phyloP scores from a whole-genome alignment of 2,888 invertebrate genomes.

The Fragum sueziense region DNA sequence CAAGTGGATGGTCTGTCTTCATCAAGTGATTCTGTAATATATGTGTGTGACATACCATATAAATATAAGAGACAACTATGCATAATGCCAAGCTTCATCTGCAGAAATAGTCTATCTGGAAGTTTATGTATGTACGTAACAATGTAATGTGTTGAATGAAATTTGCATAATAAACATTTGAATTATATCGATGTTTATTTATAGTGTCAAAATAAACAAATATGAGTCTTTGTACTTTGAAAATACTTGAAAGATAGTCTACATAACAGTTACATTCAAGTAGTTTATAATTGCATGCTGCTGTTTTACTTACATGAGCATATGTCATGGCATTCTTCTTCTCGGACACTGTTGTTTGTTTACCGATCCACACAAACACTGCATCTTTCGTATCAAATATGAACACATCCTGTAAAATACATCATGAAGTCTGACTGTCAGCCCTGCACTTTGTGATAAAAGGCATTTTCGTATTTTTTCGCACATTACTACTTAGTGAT shows the following conservation, averaged over 20 bases:
- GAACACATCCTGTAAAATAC: slow-evolving; percentile 72
- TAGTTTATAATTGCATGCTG: not conserved
- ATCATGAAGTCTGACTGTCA: too few species aligned
- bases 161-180: not conserved
- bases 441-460: too few species aligned
- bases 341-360: slow-evolving; percentile 68
- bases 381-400: slow-evolving; percentile 70
- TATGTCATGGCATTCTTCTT: slow-evolving; percentile 74
- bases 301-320: slow-evolving; percentile 76
- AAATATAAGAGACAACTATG: too few species aligned
- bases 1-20: slow-evolving; percentile 72
- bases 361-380: slow-evolving; percentile 76
- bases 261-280: not conserved
- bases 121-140: too few species aligned
- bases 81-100: too few species aligned
- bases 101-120: too few species aligned
- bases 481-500: too few species aligned
- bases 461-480: too few species aligned
- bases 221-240: not conserved
- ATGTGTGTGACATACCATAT: too few species aligned
- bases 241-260: not conserved
- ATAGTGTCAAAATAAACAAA: not conserved
- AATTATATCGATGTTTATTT: not conserved
- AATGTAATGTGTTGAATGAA: not conserved
- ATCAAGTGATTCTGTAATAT: slow-evolving; percentile 77